phyloP scores from a whole-genome alignment of 2,113 vertebrate genomes.

The Muntiacus reevesi region DNA sequence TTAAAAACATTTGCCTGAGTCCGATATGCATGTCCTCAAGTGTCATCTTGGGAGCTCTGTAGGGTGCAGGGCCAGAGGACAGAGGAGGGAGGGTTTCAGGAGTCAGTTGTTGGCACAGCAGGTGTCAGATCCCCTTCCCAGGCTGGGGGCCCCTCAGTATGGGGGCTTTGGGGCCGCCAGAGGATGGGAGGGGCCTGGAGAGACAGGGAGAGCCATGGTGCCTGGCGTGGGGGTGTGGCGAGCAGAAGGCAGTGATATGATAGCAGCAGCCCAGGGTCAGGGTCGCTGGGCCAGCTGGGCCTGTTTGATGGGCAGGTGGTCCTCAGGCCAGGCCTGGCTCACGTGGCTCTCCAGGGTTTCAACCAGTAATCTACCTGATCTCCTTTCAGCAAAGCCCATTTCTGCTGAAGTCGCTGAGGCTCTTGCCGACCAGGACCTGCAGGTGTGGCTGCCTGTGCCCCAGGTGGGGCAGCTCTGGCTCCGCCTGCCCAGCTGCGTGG shows the following conservation, averaged over 20 bases:
- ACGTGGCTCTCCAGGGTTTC: neutral
- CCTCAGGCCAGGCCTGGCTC: neutral
- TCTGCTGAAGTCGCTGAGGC: neutral
- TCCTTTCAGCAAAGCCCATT: neutral
- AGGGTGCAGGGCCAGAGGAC: neutral
- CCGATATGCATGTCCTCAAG: rapidly evolving
- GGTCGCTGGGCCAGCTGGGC: rapidly evolving
- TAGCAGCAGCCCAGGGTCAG: neutral
- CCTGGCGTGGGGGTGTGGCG: neutral
- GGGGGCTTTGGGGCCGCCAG: neutral
- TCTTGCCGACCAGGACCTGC: neutral
- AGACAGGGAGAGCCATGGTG: rapidly evolving
- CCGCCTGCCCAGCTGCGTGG: rapidly evolving
- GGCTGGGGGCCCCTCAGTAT: neutral
- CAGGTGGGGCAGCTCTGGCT: neutral
- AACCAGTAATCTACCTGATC: neutral
- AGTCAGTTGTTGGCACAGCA: neutral
- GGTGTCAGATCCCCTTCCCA: rapidly evolving
- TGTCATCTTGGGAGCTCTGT: neutral
- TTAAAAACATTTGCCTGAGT: neutral
- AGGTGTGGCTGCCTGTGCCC: neutral
- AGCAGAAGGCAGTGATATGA: rapidly evolving
- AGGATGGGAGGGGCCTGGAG: neutral
- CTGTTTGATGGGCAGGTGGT: neutral
- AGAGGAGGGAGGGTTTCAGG: neutral